Evolutionary conservation across 2,113 vertebrate genomes (phyloP).

Genomic region (Chloebia gouldiae): DNA sequence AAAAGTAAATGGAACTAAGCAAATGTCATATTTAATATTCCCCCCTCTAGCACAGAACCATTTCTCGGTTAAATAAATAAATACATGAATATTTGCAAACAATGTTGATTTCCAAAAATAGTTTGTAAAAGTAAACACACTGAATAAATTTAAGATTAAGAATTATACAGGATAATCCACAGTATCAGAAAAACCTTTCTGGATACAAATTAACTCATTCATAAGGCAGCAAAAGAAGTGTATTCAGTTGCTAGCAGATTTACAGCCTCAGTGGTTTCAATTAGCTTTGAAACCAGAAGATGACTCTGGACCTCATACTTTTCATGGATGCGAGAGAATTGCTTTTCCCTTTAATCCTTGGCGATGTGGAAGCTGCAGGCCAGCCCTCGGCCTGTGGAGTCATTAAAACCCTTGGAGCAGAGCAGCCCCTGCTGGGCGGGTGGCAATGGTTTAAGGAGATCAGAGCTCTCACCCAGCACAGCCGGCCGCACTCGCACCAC

Average conservation of each 20-base stretch:
- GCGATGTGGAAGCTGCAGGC: not conserved
- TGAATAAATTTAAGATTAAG: slow-evolving; percentile 43
- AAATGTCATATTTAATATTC: slow-evolving; percentile 64
- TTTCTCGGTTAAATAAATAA: slow-evolving; percentile 17
- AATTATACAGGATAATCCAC: slow-evolving; percentile 45
- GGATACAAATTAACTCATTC: slow-evolving; percentile 37
- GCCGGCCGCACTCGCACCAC: not conserved
- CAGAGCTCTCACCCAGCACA: not conserved
- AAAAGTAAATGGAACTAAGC: slow-evolving; percentile 72
- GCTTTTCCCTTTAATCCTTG: not conserved
- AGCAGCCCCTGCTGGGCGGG: slow-evolving; percentile 37
- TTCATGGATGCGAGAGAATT: not conserved
- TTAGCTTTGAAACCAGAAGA: slow-evolving; percentile 17
- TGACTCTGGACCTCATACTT: not conserved
- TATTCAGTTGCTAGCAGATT: slow-evolving; percentile 1
- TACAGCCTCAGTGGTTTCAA: slow-evolving; percentile 12
- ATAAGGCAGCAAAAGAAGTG: not conserved
- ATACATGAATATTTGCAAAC: slow-evolving; percentile 53
- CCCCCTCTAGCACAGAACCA: slow-evolving; percentile 52
- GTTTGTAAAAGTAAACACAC: slow-evolving; percentile 67
- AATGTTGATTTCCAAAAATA: slow-evolving; percentile 63
- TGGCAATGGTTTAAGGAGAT: not conserved
- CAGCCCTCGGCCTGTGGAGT: not conserved
- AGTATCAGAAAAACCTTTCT: slow-evolving; percentile 20
- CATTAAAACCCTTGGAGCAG: slow-evolving; percentile 6